phyloP scores from a whole-genome alignment of 1,140 invertebrate genomes.

The Zaprionus camerounensis region DNA sequence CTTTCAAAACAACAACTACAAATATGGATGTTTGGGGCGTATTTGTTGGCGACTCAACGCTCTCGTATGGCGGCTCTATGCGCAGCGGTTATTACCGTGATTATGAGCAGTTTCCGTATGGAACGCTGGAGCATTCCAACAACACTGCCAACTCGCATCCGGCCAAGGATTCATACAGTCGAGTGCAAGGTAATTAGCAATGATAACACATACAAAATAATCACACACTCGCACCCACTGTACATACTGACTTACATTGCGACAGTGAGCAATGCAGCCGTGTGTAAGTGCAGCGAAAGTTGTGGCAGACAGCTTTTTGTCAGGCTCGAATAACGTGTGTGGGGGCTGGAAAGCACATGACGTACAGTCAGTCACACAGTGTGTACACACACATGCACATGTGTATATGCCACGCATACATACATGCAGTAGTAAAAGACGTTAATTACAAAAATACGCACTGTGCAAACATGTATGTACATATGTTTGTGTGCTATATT shows the following conservation, averaged over 20 bases:
- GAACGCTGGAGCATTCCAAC: conserved; percentile 66
- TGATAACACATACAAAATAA: background rate
- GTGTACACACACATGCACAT: background rate
- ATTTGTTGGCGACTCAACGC: conserved; percentile 75
- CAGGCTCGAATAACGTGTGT: conserved; percentile 12
- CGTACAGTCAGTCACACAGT: conserved; percentile 1
- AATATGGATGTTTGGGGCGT: conserved; percentile 83
- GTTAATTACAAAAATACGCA: conserved; percentile 36
- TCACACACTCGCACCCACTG: background rate
- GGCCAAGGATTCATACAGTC: conserved; percentile 79
- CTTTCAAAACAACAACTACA: conserved; percentile 34
- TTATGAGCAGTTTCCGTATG: conserved; percentile 85
- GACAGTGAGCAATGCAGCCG: conserved; percentile 9
- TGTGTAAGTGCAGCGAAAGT: conserved; percentile 11
- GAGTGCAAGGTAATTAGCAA: conserved; percentile 79
- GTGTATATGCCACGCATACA: background rate
- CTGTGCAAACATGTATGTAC: conserved; percentile 5
- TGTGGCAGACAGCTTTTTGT: conserved; percentile 40
- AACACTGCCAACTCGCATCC: conserved; percentile 51
- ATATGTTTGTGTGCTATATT: background rate
- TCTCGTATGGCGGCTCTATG: conserved; percentile 85
- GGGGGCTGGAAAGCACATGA: conserved; percentile 10
- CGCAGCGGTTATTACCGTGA: conserved; percentile 85
- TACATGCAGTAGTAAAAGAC: conserved; percentile 24
- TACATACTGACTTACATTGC: conserved; percentile 13